Evolutionary conservation across 2,113 vertebrate genomes (phyloP).

Genomic region (Poeciliopsis turrubarensis): DNA sequence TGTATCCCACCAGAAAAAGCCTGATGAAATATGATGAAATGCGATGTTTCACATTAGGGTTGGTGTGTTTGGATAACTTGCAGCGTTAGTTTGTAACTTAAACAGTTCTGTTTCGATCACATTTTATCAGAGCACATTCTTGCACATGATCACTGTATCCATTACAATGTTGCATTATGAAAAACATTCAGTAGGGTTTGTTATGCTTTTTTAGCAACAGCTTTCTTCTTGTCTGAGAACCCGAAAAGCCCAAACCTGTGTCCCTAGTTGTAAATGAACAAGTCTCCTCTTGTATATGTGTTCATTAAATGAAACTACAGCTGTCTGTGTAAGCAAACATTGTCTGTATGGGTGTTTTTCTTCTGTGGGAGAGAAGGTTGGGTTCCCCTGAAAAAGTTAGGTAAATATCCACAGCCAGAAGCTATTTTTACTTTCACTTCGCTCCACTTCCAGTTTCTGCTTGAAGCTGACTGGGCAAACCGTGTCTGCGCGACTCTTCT

Average conservation of each 20-base stretch:
- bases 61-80: too few species aligned
- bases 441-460: conserved; percentile 27
- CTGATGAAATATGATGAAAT: too few species aligned
- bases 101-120: too few species aligned
- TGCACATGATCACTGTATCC: too few species aligned
- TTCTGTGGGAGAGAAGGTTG: neutral
- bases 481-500: conserved; percentile 1
- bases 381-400: conserved; percentile 20
- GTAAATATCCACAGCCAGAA: conserved; percentile 13
- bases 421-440: conserved; percentile 41
- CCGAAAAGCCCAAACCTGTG: neutral
- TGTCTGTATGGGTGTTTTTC: neutral
- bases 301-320: neutral
- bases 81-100: too few species aligned
- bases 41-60: too few species aligned
- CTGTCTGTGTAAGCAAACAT: conserved; percentile 1
- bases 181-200: too few species aligned
- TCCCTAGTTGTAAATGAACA: neutral
- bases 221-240: neutral
- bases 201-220: too few species aligned
- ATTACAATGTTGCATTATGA: too few species aligned
- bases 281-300: conserved; percentile 1
- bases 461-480: conserved; percentile 6
- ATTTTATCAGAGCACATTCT: too few species aligned
- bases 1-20: too few species aligned